Percentiles rank a stretch among this genome's conserved stretches.
These are phyloP conservation scores for Steinernema hermaphroditum DNA, from an alignment of 2,888 invertebrate species.

Conservation along the genomic window DNA sequence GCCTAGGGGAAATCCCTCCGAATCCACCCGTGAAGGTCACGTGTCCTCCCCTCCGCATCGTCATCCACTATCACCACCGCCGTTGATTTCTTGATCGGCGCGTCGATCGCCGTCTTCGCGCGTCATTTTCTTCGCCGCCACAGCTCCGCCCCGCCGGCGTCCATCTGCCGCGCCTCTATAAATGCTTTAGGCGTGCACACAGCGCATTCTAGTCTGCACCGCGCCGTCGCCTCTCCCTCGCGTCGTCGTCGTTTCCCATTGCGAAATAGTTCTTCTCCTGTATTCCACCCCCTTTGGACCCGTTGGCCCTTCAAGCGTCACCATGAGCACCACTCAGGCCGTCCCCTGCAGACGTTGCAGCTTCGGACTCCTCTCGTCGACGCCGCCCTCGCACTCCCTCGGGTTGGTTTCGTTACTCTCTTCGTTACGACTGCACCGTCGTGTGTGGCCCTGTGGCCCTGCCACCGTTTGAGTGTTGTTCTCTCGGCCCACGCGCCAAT, in stretches of 20 bases:
- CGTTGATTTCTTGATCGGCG: slow-evolving; percentile 16
- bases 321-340: slow-evolving; percentile 2
- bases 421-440: neutral
- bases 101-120: neutral
- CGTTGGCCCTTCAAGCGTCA: neutral
- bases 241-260: neutral
- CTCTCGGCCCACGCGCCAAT: no score
- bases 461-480: no score
- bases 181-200: slow-evolving; percentile 13
- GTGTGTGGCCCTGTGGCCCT: slow-evolving; percentile 3
- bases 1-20: no score
- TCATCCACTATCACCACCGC: neutral
- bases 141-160: neutral
- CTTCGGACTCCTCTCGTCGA: slow-evolving; percentile 1
- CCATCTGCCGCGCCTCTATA: slow-evolving; percentile 26
- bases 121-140: neutral
- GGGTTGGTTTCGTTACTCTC: neutral
- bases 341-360: slow-evolving; percentile 7
- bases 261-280: neutral
- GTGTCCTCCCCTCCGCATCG: neutral
- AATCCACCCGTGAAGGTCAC: slow-evolving; percentile 14
- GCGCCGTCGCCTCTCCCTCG: slow-evolving; percentile 10
- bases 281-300: neutral
- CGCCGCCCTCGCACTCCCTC: neutral
- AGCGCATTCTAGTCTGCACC: neutral